phyloP scores from a whole-genome alignment of 2,113 vertebrate species.

The Picathartes gymnocephalus region DNA sequence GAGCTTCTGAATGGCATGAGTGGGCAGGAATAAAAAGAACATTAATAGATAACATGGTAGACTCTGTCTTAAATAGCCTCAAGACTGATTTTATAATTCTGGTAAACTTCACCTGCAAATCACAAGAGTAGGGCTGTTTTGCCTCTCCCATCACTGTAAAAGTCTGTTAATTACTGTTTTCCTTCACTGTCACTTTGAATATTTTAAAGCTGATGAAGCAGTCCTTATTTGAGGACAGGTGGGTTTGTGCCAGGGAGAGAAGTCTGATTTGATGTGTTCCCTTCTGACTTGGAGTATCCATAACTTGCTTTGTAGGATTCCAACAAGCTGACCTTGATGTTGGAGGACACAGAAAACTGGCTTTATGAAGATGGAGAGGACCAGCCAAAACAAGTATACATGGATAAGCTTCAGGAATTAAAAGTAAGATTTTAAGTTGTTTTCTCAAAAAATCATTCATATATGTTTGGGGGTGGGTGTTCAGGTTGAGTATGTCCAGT shows the following conservation, averaged over 20 bases:
- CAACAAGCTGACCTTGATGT: slow-evolving; percentile 79
- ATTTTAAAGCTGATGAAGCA: neutral
- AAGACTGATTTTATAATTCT: neutral
- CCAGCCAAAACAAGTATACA: slow-evolving; percentile 91
- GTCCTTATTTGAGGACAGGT: neutral
- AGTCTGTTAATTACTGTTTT: neutral
- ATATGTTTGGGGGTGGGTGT: neutral
- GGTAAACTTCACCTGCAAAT: neutral
- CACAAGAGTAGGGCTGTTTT: neutral
- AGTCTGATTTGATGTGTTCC: neutral
- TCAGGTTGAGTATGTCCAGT: neutral
- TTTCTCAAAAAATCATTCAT: accelerated
- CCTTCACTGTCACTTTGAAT: neutral
- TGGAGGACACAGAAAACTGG: slow-evolving; percentile 94
- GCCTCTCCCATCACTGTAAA: neutral
- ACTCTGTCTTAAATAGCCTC: neutral
- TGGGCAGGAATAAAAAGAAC: neutral
- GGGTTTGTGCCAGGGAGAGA: neutral
- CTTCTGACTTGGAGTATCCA: neutral
- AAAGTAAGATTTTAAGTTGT: slow-evolving; percentile 72
- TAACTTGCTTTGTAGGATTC: slow-evolving; percentile 67
- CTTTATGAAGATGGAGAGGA: slow-evolving; percentile 96
- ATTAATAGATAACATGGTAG: neutral
- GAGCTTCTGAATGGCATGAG: neutral
- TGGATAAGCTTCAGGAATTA: slow-evolving; percentile 89